Evolutionary conservation across 2,888 invertebrate genomes (phyloP).

Genomic region (Apamea monoglypha): DNA sequence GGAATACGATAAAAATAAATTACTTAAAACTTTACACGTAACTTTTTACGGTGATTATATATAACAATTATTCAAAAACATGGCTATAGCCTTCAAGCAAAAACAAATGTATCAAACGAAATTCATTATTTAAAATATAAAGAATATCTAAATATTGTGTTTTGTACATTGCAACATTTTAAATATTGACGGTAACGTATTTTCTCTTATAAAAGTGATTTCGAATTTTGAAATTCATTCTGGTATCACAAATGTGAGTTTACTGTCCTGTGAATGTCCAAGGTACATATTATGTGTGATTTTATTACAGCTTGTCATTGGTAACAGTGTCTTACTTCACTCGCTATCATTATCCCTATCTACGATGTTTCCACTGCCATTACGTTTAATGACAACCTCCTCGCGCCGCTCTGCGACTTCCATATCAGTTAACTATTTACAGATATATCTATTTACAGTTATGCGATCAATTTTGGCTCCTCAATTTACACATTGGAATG

Average conservation of each 20-base stretch:
- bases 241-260: constrained; percentile 71
- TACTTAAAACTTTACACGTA: constrained; percentile 60
- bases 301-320: constrained; percentile 76
- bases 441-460: constrained; percentile 86
- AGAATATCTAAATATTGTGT: constrained; percentile 56
- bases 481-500: constrained; percentile 86
- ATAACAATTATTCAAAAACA: constrained; percentile 62
- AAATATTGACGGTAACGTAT: constrained; percentile 69
- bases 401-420: constrained; percentile 86
- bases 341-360: constrained; percentile 76
- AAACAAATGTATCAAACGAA: constrained; percentile 50
- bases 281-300: constrained; percentile 66
- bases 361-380: constrained; percentile 76
- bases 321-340: constrained; percentile 81
- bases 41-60: constrained; percentile 53
- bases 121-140: constrained; percentile 45
- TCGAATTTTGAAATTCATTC: constrained; percentile 65
- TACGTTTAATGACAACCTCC: constrained; percentile 74
- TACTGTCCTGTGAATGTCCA: constrained; percentile 63
- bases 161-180: constrained; percentile 70
- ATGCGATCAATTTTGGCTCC: constrained; percentile 83
- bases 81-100: constrained; percentile 63
- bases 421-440: constrained; percentile 86
- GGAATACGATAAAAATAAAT: constrained; percentile 62
- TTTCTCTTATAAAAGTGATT: constrained; percentile 59